phyloP scores from a whole-genome alignment of 2,113 vertebrate species.

The Gallinago undulata region DNA sequence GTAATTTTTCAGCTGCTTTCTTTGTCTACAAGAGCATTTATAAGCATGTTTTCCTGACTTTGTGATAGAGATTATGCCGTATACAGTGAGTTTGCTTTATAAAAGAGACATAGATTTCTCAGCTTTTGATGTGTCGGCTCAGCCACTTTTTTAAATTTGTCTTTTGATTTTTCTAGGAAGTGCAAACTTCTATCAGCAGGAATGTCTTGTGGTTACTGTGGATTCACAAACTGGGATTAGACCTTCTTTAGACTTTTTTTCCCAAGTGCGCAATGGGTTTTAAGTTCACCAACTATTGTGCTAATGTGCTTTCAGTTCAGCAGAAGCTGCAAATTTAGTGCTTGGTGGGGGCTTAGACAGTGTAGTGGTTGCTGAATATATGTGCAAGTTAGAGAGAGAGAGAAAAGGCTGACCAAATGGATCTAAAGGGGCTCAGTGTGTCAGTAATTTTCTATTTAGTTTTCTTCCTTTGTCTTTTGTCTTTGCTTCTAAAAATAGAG shows the following conservation, averaged over 20 bases:
- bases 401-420: not conserved
- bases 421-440: not conserved
- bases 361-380: not conserved
- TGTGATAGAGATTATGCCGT: not conserved
- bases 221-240: not conserved
- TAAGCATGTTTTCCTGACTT: not conserved
- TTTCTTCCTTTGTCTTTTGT: not conserved
- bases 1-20: not conserved
- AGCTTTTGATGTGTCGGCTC: not conserved
- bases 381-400: not conserved
- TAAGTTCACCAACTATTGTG: not conserved
- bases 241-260: not conserved
- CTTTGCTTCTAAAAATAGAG: not conserved
- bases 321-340: not conserved
- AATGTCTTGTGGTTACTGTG: not conserved
- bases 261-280: not conserved
- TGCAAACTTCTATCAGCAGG: not conserved
- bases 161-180: not conserved
- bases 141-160: not conserved
- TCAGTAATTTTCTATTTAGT: not conserved
- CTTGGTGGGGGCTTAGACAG: not conserved
- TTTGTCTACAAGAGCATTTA: not conserved
- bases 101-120: not conserved
- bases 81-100: not conserved
- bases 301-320: not conserved